phyloP scores from a whole-genome alignment of 2,888 invertebrate genomes.

The Archips xylosteana region DNA sequence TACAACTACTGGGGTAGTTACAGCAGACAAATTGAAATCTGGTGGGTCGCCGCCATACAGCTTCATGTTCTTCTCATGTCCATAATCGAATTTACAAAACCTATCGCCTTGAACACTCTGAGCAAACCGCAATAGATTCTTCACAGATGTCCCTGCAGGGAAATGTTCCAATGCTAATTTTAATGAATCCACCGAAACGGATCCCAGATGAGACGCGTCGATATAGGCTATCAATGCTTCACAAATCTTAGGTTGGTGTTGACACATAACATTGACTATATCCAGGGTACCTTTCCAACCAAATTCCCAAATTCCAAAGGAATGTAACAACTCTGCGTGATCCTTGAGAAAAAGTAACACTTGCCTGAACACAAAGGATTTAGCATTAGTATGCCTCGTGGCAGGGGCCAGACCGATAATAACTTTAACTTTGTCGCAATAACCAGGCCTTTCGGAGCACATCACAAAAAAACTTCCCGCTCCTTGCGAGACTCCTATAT shows the following conservation, averaged over 20 bases:
- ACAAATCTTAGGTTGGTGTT: neutral
- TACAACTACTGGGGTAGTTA: constrained; percentile 12
- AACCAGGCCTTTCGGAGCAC: constrained; percentile 68
- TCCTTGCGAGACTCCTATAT: constrained; percentile 87
- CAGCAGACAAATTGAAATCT: constrained; percentile 23
- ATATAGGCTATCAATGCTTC: neutral
- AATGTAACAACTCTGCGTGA: neutral
- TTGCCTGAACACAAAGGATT: constrained; percentile 9
- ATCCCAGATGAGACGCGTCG: constrained; percentile 15
- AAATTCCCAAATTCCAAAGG: constrained; percentile 12
- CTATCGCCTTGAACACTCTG: constrained; percentile 23
- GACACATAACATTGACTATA: neutral
- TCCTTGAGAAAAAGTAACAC: neutral
- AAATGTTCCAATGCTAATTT: constrained; percentile 17
- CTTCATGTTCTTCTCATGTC: constrained; percentile 27
- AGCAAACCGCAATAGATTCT: constrained; percentile 22
- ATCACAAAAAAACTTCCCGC: constrained; percentile 77
- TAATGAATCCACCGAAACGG: neutral
- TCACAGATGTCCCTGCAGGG: constrained; percentile 28
- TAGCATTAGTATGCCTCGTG: constrained; percentile 20
- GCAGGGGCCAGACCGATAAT: constrained; percentile 27
- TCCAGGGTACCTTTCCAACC: constrained; percentile 13
- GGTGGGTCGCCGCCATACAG: constrained; percentile 31
- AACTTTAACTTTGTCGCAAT: constrained; percentile 69
- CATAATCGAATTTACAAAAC: constrained; percentile 30